phyloP scores from a whole-genome alignment of 2,888 invertebrate species.

The Meteorus cinctellus region DNA sequence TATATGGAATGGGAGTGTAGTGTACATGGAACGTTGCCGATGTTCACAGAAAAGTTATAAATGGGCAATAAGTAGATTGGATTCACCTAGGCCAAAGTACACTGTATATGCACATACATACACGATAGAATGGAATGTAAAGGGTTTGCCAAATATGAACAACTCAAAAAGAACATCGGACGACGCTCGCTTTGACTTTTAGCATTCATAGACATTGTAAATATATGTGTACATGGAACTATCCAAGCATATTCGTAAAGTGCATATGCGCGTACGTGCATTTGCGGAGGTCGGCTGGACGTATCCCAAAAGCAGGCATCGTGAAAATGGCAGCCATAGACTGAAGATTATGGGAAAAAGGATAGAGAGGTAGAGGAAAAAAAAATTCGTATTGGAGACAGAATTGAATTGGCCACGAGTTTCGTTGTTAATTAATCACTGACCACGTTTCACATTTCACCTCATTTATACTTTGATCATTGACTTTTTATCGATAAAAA shows the following conservation, averaged over 20 bases:
- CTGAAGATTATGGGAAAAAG: conserved; percentile 25
- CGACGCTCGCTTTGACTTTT: conserved; percentile 40
- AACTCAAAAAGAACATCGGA: conserved; percentile 55
- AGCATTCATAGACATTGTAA: conserved; percentile 28
- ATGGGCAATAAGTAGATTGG: conserved; percentile 66
- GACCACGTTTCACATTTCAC: not conserved
- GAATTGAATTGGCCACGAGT: conserved; percentile 1
- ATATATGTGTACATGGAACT: conserved; percentile 29
- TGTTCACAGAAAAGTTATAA: conserved; percentile 57
- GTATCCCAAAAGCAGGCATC: conserved; percentile 53
- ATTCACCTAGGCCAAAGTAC: conserved; percentile 56
- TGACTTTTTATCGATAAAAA: not conserved
- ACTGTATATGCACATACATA: conserved; percentile 7
- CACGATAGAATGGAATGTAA: conserved; percentile 47
- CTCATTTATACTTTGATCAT: not conserved
- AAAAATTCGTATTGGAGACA: conserved; percentile 1
- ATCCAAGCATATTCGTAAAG: conserved; percentile 31
- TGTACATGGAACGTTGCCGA: conserved; percentile 33
- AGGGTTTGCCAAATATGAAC: conserved; percentile 61
- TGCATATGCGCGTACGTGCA: conserved; percentile 48
- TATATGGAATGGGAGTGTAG: not conserved
- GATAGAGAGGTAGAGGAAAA: conserved; percentile 23
- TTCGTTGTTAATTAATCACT: conserved; percentile 25
- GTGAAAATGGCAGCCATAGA: conserved; percentile 34
- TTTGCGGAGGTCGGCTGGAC: conserved; percentile 50